Evolutionary conservation across 2,797 vertebrate genomes (phyloP), one percentile per base, ranked within the genome.

Genomic region (Cirrhinus molitorella): DNA sequence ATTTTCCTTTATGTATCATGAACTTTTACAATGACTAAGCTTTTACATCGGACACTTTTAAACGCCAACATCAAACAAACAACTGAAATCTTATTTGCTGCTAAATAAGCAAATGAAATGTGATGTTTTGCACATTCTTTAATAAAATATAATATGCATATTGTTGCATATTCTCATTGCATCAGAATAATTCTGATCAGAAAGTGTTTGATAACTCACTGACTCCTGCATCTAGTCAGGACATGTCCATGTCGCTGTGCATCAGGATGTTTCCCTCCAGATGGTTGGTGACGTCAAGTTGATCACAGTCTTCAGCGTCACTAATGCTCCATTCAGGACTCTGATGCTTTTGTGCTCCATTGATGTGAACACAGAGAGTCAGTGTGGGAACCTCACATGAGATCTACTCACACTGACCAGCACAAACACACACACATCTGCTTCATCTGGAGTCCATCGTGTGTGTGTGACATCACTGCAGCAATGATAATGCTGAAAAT

Each of bases 291-390:
- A 34, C 31, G 31, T 34, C 31, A 34, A 4, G 31, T 34, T 34
- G 31, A 34, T 34, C 31, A 2, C 86, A 82, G 16, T 79, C 87
- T 87, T 84, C 28, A 88, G 86, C 47, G 43, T 55, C 85, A 90
- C 85, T 85, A 86, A 87, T 66, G 79, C 68, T 68, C 23, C 76
- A 87, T 90, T 90, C 85, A 91, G 86, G 31, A 34, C 31, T 34
- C 31, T 34, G 31, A 34, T 34, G 31, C 31, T 34, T 34, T 34
- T 34, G 31, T 91, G 4, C 57, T 77, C 17, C 40, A 88, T 67
- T 88, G 88, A 90, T 84, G 83, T 79, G 71, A 57, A 34, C 31
- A 34, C 31, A 34, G 31, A 34, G 31, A 34, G 31, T 34, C 31
- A 34, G 31, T 34, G 31, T 34, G 31, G 31, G 31, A 34, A 34